Evolutionary conservation across 2,113 vertebrate species (phyloP), one percentile per base, ranked within the genome.

Genomic region (Eupsittula cactorum): DNA sequence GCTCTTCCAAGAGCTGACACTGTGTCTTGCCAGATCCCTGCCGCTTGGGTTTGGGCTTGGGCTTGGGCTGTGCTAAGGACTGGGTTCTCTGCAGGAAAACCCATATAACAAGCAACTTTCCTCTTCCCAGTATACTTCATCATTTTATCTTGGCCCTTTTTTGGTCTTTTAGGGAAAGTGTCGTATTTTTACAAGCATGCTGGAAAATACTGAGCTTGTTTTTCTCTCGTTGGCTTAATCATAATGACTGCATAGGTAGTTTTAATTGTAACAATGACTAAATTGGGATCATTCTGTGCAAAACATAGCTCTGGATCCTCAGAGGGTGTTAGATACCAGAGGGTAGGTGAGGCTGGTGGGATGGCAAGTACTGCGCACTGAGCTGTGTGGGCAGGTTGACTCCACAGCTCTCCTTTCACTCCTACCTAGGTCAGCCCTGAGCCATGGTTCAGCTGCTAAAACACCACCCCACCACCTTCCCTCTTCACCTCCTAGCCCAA

Each of bases 21-120:
- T 17, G 17, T 6, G 10, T 52, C 42, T 49, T 82, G 21, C 62
- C 42, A 52, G 57, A 14, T 11, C 37, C 12, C 31, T 29, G n/a
- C 21, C 29, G 3, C 20, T 8, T 49, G 55, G 53, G 29, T 18
- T 19, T 33, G 52, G 44, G 3, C 20, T 8, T 49, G 55, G 53
- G 29, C 21, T 19, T 33, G 52, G 39, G 67, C 60, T 86, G 16
- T 0, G 0, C 49, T 53, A 16, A 13, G 31, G 16, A 11, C 11
- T 33, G 23, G n/a, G 4, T 69, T 21, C 9, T 47, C 3, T 81
- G 8, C 11, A 44, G 74, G 23, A 85, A 14, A 44, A 55, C 12
- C 5, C 2, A 0, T n/a, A 2, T 5, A 13, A 19, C 6, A 37
- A 67, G 11, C 21, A 39, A 7, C 5, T 65, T 57, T 25, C 29